Base-by-base conservation (phyloP, 1,140 invertebrate genomes). In the Apis laboriosa region DNA sequence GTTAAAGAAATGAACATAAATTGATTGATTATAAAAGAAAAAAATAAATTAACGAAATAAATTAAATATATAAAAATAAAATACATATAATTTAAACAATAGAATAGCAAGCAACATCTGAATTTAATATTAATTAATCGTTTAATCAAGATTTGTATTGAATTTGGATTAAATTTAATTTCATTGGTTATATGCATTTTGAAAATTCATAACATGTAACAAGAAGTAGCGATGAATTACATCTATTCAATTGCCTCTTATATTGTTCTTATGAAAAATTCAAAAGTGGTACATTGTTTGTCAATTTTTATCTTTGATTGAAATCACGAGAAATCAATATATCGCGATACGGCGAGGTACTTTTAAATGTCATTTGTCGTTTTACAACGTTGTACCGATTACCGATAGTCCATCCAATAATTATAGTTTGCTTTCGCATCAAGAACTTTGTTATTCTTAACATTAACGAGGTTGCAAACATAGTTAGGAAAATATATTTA, bases 241-340 rank as follows among this genome's bases (percentile, higher is more conserved):
- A 55, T 43, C 28, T 9, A 68, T 53, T 77, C 34, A 55, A 81
- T 81, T 81, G 51, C 21, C 24, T 78, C 49, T 87, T 80, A 70
- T 77, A 55, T 12, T 24, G 24, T 24, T 7, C 34, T 43, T 60
- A 64, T 73, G 21, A 84, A 84, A 86, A 86, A 68, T 61, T 11
- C 34, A 1, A 87, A 43, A 88, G 68, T 84, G 15, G 72, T 64
- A 76, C 82, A 77, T 84, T 84, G 49, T 60, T 74, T 77, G 49
- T 53, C 28, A 49, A 17, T 11, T 2, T 55, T 81, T 87, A 88
- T 88, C 82, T 70, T 34, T 72, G 74, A 66, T 84, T 81, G 72
- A 64, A 64, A 63, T 24, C 60, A 51, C 53, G 28, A 66, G 66
- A 67, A 66, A 56, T 43, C 21, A 70, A 63, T 63, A 56, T 8